A percentile compares a stretch with the other conserved stretches of the same genome.
Conservation (phyloP, 1,140 invertebrate species). For the Drosophila subobscura region DNA sequence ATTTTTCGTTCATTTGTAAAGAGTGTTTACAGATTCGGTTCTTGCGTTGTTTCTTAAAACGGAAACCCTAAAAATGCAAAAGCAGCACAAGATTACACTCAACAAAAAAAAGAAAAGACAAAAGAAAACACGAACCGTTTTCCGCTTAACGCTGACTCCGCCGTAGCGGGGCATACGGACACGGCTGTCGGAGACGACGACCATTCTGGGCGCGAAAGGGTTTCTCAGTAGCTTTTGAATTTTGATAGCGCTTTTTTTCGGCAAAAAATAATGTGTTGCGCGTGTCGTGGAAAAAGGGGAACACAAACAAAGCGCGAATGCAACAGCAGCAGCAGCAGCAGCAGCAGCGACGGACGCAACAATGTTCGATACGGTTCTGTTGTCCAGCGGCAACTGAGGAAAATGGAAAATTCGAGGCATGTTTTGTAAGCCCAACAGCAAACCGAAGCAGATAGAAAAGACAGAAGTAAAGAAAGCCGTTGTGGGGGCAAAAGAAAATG, state of each 20-base stretch:
- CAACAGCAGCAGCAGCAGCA: neutral
- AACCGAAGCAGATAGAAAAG: constrained; percentile 5
- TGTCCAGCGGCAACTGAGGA: constrained; percentile 70
- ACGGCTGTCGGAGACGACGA: constrained; percentile 78
- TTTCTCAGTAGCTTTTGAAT: constrained; percentile 73
- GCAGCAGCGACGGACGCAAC: neutral
- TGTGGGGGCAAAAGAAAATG: constrained; percentile 11
- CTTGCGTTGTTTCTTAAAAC: constrained; percentile 1
- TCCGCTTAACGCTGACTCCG: constrained; percentile 73
- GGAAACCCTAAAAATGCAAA: constrained; percentile 55
- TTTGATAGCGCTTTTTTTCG: constrained; percentile 50
- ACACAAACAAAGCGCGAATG: constrained; percentile 5
- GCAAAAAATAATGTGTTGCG: constrained; percentile 12
- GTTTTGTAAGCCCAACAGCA: constrained; percentile 44
- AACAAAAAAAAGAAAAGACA: constrained; percentile 16
- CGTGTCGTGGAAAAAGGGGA: constrained; percentile 1
- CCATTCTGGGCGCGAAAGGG: constrained; percentile 72
- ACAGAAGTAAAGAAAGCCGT: neutral
- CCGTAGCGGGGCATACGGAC: constrained; percentile 74
- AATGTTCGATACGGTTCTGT: constrained; percentile 56
- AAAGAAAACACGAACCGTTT: constrained; percentile 61
- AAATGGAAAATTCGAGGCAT: constrained; percentile 58
- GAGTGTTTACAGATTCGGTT: too few species aligned
- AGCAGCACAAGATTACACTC: neutral
- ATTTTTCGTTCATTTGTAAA: too few species aligned